A percentile compares a stretch with the other conserved stretches of the same genome.
Conservation (phyloP, 2,888 invertebrate species). For the Dinocampus coccinellae region DNA sequence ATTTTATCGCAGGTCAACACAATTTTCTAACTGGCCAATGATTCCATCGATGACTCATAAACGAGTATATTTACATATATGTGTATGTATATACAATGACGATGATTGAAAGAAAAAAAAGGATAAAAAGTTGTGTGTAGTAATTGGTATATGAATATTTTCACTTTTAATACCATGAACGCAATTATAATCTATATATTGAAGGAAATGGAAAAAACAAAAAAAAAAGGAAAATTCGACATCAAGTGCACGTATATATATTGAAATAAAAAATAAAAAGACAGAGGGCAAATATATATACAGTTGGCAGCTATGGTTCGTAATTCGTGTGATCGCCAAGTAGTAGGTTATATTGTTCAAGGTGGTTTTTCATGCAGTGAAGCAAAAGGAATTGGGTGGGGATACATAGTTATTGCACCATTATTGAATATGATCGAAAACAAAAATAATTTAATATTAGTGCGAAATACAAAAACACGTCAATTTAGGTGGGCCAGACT, state of each 20-base stretch:
- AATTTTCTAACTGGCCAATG: conserved; percentile 27
- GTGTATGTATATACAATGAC: neutral
- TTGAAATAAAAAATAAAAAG: too few species aligned
- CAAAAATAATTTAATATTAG: conserved; percentile 71
- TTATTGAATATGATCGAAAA: conserved; percentile 71
- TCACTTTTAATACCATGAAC: too few species aligned
- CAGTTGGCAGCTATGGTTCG: too few species aligned
- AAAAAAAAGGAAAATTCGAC: neutral
- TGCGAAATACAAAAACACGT: conserved; percentile 77
- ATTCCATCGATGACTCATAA: neutral
- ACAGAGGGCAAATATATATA: too few species aligned
- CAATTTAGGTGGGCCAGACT: conserved; percentile 77
- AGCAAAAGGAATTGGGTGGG: conserved; percentile 79
- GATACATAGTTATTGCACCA: conserved; percentile 76
- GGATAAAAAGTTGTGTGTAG: too few species aligned
- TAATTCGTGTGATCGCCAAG: conserved; percentile 75
- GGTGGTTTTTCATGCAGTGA: conserved; percentile 81
- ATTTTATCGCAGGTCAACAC: conserved; percentile 48
- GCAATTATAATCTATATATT: too few species aligned
- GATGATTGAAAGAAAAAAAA: too few species aligned
- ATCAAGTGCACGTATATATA: too few species aligned
- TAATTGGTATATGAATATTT: too few species aligned
- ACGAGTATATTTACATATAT: neutral
- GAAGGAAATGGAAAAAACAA: too few species aligned
- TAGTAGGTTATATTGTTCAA: conserved; percentile 81